phyloP scores from a whole-genome alignment of 2,113 vertebrate species.

The Balaeniceps rex region DNA sequence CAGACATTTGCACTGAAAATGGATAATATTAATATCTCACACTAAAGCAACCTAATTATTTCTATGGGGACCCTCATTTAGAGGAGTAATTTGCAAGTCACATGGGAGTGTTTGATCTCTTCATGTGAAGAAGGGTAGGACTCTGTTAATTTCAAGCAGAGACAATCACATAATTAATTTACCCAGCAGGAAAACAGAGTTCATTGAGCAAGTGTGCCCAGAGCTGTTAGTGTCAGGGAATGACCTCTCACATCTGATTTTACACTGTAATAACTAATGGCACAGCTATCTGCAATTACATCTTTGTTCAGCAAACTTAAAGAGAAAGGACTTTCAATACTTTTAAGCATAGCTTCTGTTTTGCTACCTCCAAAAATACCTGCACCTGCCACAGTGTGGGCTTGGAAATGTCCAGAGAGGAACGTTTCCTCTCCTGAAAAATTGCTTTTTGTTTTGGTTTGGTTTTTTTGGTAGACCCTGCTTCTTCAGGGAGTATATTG shows the following conservation, averaged over 20 bases:
- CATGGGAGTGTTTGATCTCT: background rate
- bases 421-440: background rate
- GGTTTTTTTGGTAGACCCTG: background rate
- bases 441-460: background rate
- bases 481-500: background rate
- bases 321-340: background rate
- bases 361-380: background rate
- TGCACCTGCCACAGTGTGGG: background rate
- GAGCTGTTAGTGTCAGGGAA: constrained; percentile 5
- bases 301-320: background rate
- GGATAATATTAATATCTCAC: background rate
- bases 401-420: background rate
- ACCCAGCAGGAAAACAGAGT: constrained; percentile 33
- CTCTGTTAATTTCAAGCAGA: constrained; percentile 40
- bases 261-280: background rate
- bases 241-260: constrained; percentile 44
- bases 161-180: constrained; percentile 51
- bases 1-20: background rate
- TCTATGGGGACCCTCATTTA: background rate
- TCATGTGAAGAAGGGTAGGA: background rate
- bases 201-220: constrained; percentile 7
- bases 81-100: constrained; percentile 29
- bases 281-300: background rate
- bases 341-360: background rate
- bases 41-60: constrained; percentile 23